phyloP scores from a whole-genome alignment of 2,888 invertebrate species.

The Polietes domitor region DNA sequence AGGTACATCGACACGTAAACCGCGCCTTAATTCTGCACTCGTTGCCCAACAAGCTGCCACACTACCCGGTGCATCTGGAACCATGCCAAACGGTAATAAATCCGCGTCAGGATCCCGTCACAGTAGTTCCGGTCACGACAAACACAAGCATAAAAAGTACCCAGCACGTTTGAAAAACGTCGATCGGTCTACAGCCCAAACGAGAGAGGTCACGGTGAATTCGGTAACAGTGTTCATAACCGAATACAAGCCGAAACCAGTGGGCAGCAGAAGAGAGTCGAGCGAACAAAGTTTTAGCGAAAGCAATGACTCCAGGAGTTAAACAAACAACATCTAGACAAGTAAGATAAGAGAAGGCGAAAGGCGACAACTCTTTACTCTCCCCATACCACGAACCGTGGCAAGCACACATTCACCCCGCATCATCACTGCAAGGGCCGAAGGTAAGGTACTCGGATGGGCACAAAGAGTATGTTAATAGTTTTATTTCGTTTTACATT shows the following conservation, averaged over 20 bases:
- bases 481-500: constrained; percentile 27
- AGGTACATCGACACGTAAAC: constrained; percentile 95
- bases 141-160: constrained; percentile 84
- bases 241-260: constrained; percentile 92
- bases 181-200: constrained; percentile 95
- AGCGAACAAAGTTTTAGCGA: constrained; percentile 81
- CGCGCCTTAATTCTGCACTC: constrained; percentile 97
- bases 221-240: constrained; percentile 98
- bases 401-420: neutral
- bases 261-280: constrained; percentile 79
- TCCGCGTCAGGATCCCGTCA: constrained; percentile 78
- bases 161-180: constrained; percentile 94
- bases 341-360: constrained; percentile 25
- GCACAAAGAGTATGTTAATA: constrained; percentile 4
- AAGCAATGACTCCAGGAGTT: constrained; percentile 81
- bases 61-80: constrained; percentile 83
- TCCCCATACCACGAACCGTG: neutral
- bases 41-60: constrained; percentile 96
- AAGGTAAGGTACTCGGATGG: neutral
- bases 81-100: constrained; percentile 81
- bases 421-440: neutral
- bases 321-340: constrained; percentile 68
- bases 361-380: neutral
- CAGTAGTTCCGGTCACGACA: constrained; percentile 81
- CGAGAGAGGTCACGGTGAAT: constrained; percentile 97